Conservation (phyloP, 2,888 invertebrate genomes). For the Herminia tarsipennalis region DNA sequence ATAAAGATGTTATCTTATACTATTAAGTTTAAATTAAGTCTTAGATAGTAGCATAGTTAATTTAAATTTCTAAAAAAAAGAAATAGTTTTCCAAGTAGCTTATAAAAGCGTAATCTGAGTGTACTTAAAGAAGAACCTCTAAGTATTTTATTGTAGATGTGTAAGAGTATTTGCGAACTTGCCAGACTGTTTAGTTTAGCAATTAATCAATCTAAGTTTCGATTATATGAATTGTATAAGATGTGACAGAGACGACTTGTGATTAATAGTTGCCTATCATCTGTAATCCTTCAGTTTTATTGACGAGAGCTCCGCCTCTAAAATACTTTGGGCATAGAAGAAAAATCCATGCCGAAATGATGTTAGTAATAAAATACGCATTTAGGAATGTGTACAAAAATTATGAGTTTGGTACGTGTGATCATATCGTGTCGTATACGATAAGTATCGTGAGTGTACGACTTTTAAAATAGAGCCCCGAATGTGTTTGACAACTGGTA, state of each 20-base stretch:
- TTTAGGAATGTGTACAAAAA: slow-evolving; percentile 50
- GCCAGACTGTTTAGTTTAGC: neutral
- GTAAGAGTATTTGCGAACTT: too few relatives aligned
- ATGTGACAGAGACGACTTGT: slow-evolving; percentile 3
- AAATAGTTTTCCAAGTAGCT: too few relatives aligned
- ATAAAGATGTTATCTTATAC: slow-evolving; percentile 4
- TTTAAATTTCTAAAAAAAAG: too few relatives aligned
- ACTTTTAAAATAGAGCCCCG: slow-evolving; percentile 60
- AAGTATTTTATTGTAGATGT: too few relatives aligned
- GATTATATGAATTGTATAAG: slow-evolving; percentile 7
- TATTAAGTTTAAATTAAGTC: slow-evolving; percentile 4
- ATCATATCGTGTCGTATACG: slow-evolving; percentile 68
- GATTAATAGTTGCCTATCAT: slow-evolving; percentile 27
- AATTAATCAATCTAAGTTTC: neutral
- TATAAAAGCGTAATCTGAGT: too few relatives aligned
- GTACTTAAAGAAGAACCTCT: too few relatives aligned
- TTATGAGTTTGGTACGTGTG: slow-evolving; percentile 68
- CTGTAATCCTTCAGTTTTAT: slow-evolving; percentile 29
- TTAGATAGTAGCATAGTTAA: too few relatives aligned
- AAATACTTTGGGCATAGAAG: slow-evolving; percentile 29
- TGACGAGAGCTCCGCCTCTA: slow-evolving; percentile 15
- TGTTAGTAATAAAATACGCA: slow-evolving; percentile 52
- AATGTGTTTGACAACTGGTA: slow-evolving; percentile 69
- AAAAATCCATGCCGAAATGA: slow-evolving; percentile 43
- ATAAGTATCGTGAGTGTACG: slow-evolving; percentile 59